Base-by-base conservation (phyloP, 2,113 vertebrate genomes). In the Pelodiscus sinensis region DNA sequence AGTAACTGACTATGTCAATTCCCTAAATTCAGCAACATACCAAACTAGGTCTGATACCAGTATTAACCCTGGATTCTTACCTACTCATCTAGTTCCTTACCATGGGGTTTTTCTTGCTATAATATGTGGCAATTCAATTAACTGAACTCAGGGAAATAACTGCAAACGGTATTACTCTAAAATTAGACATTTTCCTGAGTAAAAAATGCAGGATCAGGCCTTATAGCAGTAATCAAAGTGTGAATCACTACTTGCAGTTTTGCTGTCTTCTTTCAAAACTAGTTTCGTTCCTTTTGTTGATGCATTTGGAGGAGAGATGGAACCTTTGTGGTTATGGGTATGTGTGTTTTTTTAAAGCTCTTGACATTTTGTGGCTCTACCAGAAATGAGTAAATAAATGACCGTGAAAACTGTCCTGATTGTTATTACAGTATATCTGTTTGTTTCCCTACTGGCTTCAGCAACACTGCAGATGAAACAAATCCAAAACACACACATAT, bases 401-500 rank as follows among this genome's bases (percentile, higher is more conserved):
- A 85, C 24, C 2, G 62, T 81, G 25, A 57, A 87, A 83, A 87
- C 19, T 27, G 78, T 15, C 86, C 57, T 62, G 71, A 55, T 8
- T 89, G 79, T 62, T 29, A 77, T 25, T 14, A 77, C 38, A 77
- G 4, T 44, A 15, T 81, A 44, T 50, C 50, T 78, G 56, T 8
- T 81, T 56, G 2, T 54, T 93, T 54, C 71, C 78, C 50, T 85
- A 27, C 54, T 71, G 29, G n/a, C 56, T 83, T 83, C 73, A 83
- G 31, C n/a, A 55, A 52, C 50, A 50, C 21, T 25, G 65, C 52
- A 54, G 22, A 60, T 77, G 35, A 2, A 8, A 9, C n/a, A 35
- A 35, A 71, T 19, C n/a, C n/a, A 71, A 44, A 77, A 77, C 0
- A 8, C 79, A 54, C 0, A 0, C 8, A 8, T 19, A 5, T 0